Evolutionary conservation across 2,113 vertebrate species (phyloP), one percentile per base, ranked within the genome.

Genomic region (Neodon shergylaensis): DNA sequence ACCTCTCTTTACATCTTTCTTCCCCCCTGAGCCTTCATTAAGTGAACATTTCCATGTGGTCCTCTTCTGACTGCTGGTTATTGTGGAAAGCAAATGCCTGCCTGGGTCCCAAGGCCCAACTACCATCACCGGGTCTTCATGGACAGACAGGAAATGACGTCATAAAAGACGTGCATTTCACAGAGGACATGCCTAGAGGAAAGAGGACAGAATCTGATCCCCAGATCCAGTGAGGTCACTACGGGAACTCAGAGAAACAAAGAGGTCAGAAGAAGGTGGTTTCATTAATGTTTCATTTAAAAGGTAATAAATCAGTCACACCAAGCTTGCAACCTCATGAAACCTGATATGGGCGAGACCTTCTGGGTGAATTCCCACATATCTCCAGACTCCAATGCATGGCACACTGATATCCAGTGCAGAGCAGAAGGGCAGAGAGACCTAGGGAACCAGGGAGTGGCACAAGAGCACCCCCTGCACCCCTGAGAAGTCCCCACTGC

Each of bases 71-170:
- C 42, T 14, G 88, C 39, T 77, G 33, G 31, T n/a, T 33, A 58
- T 47, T 66, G 10, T 63, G 36, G 63, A 68, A 42, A 19, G 16
- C 73, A 87, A 78, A 95, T 58, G 13, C 70, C 47, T 42, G 5
- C 22, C 19, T 1, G 0, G 21, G 49, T 88, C 31, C 21, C 36
- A 44, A 66, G 68, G 39, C 33, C 63, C 61, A 36, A 58, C 42
- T 14, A 24, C 17, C 52, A 31, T 44, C 0, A 0, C 44, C 44
- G n/a, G 54, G 47, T 79, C 63, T 82, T 74, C 8, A 0, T 44
- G 74, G n/a, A 42, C 8, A 11, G 0, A 26, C 39, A 66, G 77
- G 63, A 44, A 1, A 28, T 72, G 65, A 36, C 5, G 10, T 31
- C 22, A 33, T 0, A 49, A 47, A 63, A 83, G 58, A 54, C 13